Evolutionary conservation across 1,140 invertebrate species (phyloP).

Genomic region (Pogonognathellus flavescens): DNA sequence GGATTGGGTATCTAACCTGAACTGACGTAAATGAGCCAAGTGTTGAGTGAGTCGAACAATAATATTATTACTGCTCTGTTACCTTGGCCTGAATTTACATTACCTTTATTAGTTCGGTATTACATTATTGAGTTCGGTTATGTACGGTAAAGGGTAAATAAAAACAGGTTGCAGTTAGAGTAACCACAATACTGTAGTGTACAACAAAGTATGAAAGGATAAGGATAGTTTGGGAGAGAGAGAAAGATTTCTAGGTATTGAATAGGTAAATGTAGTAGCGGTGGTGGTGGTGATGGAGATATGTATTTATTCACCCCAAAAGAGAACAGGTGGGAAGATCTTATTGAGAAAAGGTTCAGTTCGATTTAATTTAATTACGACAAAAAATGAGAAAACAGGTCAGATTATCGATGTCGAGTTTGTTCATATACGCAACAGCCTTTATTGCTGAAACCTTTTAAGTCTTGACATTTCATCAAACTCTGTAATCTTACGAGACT

Average conservation of each 20-base stretch:
- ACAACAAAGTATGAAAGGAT: background rate
- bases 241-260: background rate
- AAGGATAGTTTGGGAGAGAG: background rate
- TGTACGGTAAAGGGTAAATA: too few relatives aligned
- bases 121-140: too few relatives aligned
- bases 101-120: too few relatives aligned
- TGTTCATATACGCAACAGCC: background rate
- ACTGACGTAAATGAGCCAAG: too few relatives aligned
- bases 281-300: background rate
- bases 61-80: too few relatives aligned
- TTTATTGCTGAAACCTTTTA: conserved; percentile 22
- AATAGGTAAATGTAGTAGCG: background rate
- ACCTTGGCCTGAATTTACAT: too few relatives aligned
- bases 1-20: too few relatives aligned
- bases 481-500: background rate
- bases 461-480: conserved; percentile 12
- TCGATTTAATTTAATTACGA: conserved; percentile 39
- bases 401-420: conserved; percentile 29
- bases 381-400: conserved; percentile 42
- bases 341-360: background rate
- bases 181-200: too few relatives aligned
- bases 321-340: conserved; percentile 18
- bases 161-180: too few relatives aligned
- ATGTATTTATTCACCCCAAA: background rate
- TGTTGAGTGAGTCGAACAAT: too few relatives aligned